A percentile compares a stretch with the other conserved stretches of the same genome.
Evolutionary conservation across 2,888 invertebrate genomes (phyloP).

Genomic region (Lacanobia oleracea): DNA sequence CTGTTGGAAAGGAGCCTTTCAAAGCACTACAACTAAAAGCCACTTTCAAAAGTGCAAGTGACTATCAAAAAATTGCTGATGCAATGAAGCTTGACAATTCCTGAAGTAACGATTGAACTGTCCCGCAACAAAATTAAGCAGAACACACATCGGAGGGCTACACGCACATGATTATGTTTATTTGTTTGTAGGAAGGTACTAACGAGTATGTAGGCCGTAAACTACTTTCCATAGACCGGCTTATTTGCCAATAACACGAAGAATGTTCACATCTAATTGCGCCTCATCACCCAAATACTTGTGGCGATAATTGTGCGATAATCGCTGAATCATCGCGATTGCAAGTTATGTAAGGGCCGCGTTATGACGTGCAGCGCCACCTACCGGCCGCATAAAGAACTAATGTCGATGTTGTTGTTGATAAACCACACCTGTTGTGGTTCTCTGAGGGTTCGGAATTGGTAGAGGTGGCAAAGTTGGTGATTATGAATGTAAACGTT

Average conservation of each 20-base stretch:
- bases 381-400: constrained; percentile 36
- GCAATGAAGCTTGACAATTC: too few species aligned
- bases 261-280: constrained; percentile 33
- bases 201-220: constrained; percentile 6
- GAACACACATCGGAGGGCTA: too few species aligned
- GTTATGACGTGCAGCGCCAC: constrained; percentile 44
- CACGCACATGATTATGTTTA: too few species aligned
- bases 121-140: too few species aligned
- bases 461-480: constrained; percentile 59
- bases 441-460: constrained; percentile 47
- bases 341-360: constrained; percentile 41
- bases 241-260: constrained; percentile 21
- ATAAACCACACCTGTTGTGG: constrained; percentile 76
- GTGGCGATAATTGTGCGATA: constrained; percentile 33
- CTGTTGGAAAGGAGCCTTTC: too few species aligned
- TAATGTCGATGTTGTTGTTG: constrained; percentile 67
- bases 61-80: too few species aligned
- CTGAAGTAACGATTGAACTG: too few species aligned
- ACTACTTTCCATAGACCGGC: constrained; percentile 17
- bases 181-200: too few species aligned
- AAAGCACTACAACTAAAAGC: too few species aligned
- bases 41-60: too few species aligned
- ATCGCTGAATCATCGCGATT: constrained; percentile 37
- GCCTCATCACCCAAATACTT: constrained; percentile 26
- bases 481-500: background rate